Conservation (phyloP, 2,888 invertebrate species). For the Mylabris sibirica region DNA sequence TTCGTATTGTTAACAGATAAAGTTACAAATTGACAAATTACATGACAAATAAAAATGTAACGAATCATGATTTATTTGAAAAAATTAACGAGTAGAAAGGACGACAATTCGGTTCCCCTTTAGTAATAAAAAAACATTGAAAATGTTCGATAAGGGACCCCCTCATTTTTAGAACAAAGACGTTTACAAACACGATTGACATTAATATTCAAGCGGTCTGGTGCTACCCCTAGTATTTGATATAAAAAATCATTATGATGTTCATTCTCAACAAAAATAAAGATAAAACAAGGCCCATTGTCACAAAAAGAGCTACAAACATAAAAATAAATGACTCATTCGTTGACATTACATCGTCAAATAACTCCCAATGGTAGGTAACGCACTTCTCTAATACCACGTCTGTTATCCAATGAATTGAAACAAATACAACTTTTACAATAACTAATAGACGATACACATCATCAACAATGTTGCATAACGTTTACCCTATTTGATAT, state of each 20-base stretch:
- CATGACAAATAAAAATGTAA: constrained; percentile 50
- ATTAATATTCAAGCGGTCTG: constrained; percentile 55
- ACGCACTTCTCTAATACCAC: constrained; percentile 21
- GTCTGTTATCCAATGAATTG: background rate
- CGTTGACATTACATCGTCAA: constrained; percentile 32
- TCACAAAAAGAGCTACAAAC: constrained; percentile 49
- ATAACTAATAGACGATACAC: background rate
- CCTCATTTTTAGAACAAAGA: constrained; percentile 58
- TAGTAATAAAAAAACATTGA: constrained; percentile 55
- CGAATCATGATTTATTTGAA: constrained; percentile 47
- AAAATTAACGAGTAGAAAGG: constrained; percentile 36
- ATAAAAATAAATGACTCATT: constrained; percentile 57
- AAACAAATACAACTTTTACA: background rate
- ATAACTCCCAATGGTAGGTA: constrained; percentile 30
- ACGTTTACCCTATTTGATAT: background rate
- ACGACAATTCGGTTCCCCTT: constrained; percentile 42
- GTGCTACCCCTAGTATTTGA: constrained; percentile 49
- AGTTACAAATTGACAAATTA: constrained; percentile 54
- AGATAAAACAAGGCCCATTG: constrained; percentile 54
- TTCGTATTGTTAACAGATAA: constrained; percentile 32
- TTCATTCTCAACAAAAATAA: constrained; percentile 56
- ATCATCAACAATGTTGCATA: background rate
- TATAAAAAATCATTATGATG: constrained; percentile 58
- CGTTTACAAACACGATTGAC: constrained; percentile 57
- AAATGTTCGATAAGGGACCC: constrained; percentile 56